These are phyloP conservation scores for Epinotia bilunana DNA, from an alignment of 2,888 invertebrate genomes.

Conservation along the genomic window DNA sequence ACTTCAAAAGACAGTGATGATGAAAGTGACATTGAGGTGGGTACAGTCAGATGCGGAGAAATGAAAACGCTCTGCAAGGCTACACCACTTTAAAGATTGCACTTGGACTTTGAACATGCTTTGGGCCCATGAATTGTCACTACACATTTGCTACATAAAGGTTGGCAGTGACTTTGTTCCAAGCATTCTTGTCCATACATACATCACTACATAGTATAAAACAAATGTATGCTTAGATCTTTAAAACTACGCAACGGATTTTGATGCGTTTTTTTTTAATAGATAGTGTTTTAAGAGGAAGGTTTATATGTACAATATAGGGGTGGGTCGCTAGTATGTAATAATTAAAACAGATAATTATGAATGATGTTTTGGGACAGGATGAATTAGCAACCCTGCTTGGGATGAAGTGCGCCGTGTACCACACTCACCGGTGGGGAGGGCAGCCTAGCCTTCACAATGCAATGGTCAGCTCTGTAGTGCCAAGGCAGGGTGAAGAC, in stretches of 20 bases:
- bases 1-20: constrained; percentile 62
- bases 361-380: constrained; percentile 57
- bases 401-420: constrained; percentile 95
- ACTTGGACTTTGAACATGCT: neutral
- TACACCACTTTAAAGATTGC: neutral
- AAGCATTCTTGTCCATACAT: neutral
- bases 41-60: constrained; percentile 13
- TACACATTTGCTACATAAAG: neutral
- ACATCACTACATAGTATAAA: too few relatives aligned
- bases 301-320: too few relatives aligned
- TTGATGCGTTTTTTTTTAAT: too few relatives aligned
- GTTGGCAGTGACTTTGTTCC: neutral
- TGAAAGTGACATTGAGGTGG: constrained; percentile 80
- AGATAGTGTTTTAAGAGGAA: too few relatives aligned
- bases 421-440: constrained; percentile 92
- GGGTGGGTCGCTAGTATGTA: too few relatives aligned
- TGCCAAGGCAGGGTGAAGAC: constrained; percentile 77
- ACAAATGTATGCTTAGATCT: too few relatives aligned
- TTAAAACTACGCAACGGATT: too few relatives aligned
- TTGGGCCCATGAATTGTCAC: too few relatives aligned
- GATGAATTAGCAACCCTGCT: constrained; percentile 87
- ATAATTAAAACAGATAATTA: too few relatives aligned
- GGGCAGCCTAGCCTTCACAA: constrained; percentile 91
- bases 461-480: constrained; percentile 91
- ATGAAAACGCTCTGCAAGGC: neutral